Conservation (phyloP, 2,113 vertebrate species). For the Uria lomvia region DNA sequence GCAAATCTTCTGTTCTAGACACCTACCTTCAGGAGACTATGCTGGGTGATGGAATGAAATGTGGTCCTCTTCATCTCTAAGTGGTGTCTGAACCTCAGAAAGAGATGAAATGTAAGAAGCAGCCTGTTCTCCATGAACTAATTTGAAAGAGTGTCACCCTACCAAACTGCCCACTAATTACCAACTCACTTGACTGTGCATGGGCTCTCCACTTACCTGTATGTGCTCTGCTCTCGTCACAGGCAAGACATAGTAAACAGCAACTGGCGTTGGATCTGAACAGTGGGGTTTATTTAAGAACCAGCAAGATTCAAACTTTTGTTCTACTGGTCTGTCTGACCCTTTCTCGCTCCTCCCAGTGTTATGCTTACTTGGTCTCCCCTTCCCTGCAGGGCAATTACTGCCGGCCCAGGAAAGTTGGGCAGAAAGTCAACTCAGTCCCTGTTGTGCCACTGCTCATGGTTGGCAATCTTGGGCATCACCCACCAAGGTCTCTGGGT, state of each 20-base stretch:
- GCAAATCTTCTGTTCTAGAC: not conserved
- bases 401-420: not conserved
- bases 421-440: not conserved
- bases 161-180: not conserved
- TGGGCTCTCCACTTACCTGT: not conserved
- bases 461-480: not conserved
- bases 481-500: not conserved
- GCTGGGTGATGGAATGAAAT: not conserved
- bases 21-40: not conserved
- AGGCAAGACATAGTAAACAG: not conserved
- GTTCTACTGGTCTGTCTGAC: not conserved
- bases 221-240: not conserved
- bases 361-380: rapidly evolving
- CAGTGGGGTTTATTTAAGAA: not conserved
- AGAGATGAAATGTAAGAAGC: not conserved
- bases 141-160: not conserved
- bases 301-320: not conserved
- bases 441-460: not conserved
- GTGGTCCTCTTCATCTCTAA: not conserved
- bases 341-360: not conserved
- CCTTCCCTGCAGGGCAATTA: rapidly evolving
- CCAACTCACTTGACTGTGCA: not conserved
- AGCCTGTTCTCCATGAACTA: not conserved
- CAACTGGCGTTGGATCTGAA: not conserved
- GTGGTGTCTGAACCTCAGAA: not conserved